These are phyloP conservation scores for Jaculus jaculus DNA, from an alignment of 2,113 vertebrate genomes.

Conservation along the genomic window DNA sequence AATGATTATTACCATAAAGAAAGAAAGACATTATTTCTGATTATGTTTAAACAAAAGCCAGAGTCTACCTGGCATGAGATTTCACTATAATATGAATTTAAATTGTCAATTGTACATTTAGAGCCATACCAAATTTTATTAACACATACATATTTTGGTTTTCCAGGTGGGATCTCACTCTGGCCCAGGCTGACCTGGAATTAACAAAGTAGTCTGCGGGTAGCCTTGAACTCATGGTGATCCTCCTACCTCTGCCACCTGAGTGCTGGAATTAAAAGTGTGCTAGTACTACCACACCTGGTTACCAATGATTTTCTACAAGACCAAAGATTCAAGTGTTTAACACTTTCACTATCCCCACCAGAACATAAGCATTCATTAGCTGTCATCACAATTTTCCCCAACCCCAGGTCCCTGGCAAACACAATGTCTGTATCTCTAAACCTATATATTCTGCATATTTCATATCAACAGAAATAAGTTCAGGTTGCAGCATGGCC, in stretches of 20 bases:
- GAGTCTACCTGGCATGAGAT: not conserved
- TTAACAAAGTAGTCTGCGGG: no score
- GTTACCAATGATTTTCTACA: not conserved
- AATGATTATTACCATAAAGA: slow-evolving; percentile 14
- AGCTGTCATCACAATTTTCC: not conserved
- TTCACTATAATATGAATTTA: slow-evolving; percentile 5
- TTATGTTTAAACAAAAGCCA: not conserved
- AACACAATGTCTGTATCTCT: not conserved
- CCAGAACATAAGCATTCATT: not conserved
- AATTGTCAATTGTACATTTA: slow-evolving; percentile 29
- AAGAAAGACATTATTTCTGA: not conserved
- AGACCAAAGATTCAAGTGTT: not conserved
- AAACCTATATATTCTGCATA: slow-evolving; percentile 1
- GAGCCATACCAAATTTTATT: not conserved
- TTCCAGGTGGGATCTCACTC: no score
- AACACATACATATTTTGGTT: no score
- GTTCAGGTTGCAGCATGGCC: not conserved
- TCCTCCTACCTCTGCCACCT: no score
- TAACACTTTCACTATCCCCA: not conserved
- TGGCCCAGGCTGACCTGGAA: no score
- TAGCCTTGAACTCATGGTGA: no score
- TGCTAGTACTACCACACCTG: no score
- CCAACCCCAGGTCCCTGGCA: not conserved
- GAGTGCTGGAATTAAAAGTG: no score
- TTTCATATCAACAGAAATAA: slow-evolving; percentile 14